phyloP scores from a whole-genome alignment of 2,797 vertebrate species.

The Sphenopsis melanotis region DNA sequence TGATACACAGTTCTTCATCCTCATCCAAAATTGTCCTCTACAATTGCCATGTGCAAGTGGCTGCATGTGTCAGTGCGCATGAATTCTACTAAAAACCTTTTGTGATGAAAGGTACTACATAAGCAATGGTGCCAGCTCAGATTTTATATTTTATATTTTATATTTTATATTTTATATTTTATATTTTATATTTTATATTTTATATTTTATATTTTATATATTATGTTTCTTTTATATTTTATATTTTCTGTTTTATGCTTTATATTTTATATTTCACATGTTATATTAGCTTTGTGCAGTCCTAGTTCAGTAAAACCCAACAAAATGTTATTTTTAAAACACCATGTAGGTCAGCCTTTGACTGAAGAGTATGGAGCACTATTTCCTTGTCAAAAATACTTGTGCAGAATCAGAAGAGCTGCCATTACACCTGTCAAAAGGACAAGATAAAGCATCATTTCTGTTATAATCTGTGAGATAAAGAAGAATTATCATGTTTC shows the following conservation, averaged over 20 bases:
- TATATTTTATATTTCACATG: not conserved
- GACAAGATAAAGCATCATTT: not conserved
- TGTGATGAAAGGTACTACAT: not conserved
- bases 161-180: not conserved
- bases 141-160: not conserved
- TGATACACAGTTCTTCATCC: not conserved
- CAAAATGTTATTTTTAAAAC: not conserved
- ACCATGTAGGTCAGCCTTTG: not conserved
- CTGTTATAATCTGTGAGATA: not conserved
- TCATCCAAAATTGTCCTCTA: not conserved
- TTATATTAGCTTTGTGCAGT: not conserved
- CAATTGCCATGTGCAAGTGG: not conserved
- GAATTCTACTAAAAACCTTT: not conserved
- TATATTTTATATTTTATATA: too few relatives aligned
- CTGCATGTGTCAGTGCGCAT: not conserved
- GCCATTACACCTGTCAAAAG: not conserved
- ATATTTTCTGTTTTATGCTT: not conserved
- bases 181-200: not conserved
- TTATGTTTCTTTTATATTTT: not conserved
- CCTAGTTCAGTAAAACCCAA: not conserved
- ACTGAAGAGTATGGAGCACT: not conserved
- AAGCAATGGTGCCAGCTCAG: not conserved
- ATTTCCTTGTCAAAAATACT: not conserved
- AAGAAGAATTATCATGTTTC: not conserved
- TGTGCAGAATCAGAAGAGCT: not conserved